Evolutionary conservation across 2,888 invertebrate genomes (phyloP).

Genomic region (Arge pagana): DNA sequence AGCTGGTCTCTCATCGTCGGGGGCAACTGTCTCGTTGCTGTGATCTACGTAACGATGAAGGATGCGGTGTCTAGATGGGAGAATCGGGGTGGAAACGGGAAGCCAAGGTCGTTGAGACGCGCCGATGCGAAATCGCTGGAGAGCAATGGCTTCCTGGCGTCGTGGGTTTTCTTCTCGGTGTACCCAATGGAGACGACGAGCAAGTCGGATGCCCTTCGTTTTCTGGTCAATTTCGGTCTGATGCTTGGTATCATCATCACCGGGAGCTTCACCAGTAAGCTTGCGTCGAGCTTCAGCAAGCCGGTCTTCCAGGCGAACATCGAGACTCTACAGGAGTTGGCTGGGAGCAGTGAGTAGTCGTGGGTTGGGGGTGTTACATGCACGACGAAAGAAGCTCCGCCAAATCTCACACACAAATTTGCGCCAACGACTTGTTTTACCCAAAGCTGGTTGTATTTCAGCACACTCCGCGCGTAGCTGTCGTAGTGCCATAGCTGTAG

Average conservation of each 20-base stretch:
- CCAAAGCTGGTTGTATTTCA: no score
- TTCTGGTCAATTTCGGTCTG: conserved; percentile 30
- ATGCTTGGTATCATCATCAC: conserved; percentile 31
- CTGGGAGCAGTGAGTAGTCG: conserved; percentile 28
- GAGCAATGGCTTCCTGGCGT: conserved; percentile 1
- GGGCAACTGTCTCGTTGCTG: conserved; percentile 17
- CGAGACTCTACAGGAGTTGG: conserved; percentile 29
- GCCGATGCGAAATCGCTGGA: no score
- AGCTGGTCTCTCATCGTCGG: conserved; percentile 28
- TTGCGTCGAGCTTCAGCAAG: conserved; percentile 32
- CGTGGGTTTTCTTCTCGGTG: conserved; percentile 1
- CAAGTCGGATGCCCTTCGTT: conserved; percentile 16
- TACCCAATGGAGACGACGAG: not conserved
- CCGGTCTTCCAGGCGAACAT: conserved; percentile 27
- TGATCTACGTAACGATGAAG: conserved; percentile 20
- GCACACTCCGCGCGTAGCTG: no score
- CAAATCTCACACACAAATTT: no score
- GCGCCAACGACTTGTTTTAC: no score
- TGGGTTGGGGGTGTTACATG: no score
- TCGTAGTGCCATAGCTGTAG: no score
- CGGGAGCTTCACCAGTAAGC: conserved; percentile 31
- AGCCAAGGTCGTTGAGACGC: no score
- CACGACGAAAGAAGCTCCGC: no score
- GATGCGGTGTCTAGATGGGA: not conserved
- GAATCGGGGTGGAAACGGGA: no score